Percentiles rank a stretch among this genome's conserved stretches.
Conservation (phyloP, 2,797 vertebrate genomes). For the Tenualosa ilisha region DNA sequence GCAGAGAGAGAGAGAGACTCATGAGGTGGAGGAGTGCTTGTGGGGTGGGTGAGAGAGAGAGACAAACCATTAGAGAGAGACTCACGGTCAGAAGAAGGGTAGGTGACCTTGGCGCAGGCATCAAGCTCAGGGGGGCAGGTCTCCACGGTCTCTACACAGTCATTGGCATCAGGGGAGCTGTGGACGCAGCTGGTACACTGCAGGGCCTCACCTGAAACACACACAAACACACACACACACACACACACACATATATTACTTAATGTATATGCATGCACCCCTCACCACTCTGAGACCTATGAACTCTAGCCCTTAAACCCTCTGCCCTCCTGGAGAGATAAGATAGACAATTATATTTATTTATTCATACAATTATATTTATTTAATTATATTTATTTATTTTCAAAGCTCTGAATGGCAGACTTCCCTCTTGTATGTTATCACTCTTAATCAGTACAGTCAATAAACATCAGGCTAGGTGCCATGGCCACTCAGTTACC, state of each 20-base stretch:
- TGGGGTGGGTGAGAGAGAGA: not conserved
- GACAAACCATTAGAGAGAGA: not conserved
- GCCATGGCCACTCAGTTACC: no score
- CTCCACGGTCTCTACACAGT: slow-evolving; percentile 31
- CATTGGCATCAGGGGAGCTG: not conserved
- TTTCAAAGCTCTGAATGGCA: no score
- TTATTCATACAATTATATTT: no score
- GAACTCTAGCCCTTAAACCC: no score
- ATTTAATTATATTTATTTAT: no score
- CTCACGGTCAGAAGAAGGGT: not conserved
- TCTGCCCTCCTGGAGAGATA: no score
- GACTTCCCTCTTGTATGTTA: no score
- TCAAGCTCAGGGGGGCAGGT: not conserved
- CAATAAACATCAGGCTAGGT: no score
- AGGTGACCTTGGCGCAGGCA: slow-evolving; percentile 19
- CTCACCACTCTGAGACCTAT: no score
- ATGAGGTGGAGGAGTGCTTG: not conserved
- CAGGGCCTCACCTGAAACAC: not conserved
- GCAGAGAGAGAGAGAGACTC: not conserved
- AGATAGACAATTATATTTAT: no score
- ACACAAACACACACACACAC: not conserved
- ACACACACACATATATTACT: not conserved
- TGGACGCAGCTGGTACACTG: slow-evolving; percentile 32
- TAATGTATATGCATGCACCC: no score
- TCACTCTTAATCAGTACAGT: no score